Conservation (phyloP, 2,888 invertebrate genomes). For the Lepidochitona cinerea region DNA sequence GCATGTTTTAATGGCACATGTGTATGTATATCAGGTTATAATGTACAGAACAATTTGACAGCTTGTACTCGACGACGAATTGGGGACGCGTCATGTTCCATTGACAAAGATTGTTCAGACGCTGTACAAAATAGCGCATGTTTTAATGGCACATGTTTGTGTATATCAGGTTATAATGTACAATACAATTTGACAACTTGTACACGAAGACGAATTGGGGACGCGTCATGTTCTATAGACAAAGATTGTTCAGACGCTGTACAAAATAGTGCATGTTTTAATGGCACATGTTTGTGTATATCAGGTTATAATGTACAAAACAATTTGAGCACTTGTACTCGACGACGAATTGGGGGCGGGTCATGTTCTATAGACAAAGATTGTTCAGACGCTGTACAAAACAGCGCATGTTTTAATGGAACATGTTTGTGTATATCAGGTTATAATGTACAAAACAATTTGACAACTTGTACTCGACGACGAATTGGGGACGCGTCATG, state of each 20-base stretch:
- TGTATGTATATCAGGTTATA: constrained; percentile 29
- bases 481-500: constrained; percentile 18
- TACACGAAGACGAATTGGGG: constrained; percentile 14
- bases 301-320: constrained; percentile 19
- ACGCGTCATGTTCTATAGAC: constrained; percentile 16
- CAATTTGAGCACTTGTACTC: constrained; percentile 19
- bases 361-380: constrained; percentile 34
- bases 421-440: constrained; percentile 13
- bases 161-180: constrained; percentile 27
- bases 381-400: constrained; percentile 36
- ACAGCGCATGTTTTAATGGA: constrained; percentile 35
- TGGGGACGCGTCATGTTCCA: constrained; percentile 20
- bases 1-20: constrained; percentile 28
- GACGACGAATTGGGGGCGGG: constrained; percentile 33
- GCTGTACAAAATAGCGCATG: constrained; percentile 34
- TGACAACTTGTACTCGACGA: constrained; percentile 9
- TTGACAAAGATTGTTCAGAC: constrained; percentile 26
- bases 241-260: constrained; percentile 32
- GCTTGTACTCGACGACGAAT: constrained; percentile 2
- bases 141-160: constrained; percentile 24
- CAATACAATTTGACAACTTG: constrained; percentile 15
- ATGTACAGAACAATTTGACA: constrained; percentile 15
- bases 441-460: not conserved
- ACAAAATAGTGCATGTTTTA: constrained; percentile 26
- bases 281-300: constrained; percentile 27